Conservation (phyloP, 2,797 vertebrate genomes). For the Malacoraja senta region DNA sequence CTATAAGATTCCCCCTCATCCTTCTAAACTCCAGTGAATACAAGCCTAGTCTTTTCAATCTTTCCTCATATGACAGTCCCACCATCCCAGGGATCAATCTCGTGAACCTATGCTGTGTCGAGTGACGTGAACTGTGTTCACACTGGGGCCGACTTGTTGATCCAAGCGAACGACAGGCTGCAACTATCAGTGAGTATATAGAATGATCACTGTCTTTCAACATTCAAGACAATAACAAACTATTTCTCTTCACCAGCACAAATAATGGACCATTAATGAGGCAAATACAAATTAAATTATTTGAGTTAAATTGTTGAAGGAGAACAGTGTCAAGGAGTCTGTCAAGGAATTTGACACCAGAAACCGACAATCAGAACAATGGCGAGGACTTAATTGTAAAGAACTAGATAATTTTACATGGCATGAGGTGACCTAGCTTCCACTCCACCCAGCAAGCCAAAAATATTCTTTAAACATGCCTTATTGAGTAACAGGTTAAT, state of each 20-base stretch:
- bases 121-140: too few species aligned
- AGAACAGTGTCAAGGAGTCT: background rate
- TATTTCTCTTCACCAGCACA: background rate
- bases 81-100: too few species aligned
- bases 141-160: too few species aligned
- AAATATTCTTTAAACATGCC: background rate
- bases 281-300: background rate
- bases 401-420: background rate
- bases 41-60: too few species aligned
- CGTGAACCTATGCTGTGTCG: too few species aligned
- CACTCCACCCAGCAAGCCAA: background rate
- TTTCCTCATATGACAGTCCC: too few species aligned
- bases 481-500: background rate
- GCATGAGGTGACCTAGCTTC: background rate
- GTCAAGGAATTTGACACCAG: background rate
- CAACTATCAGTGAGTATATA: too few species aligned
- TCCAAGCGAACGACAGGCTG: too few species aligned
- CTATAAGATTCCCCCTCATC: too few species aligned
- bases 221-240: background rate
- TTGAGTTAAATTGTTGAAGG: background rate
- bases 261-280: background rate
- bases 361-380: background rate
- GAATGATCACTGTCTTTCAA: background rate
- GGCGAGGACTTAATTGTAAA: background rate
- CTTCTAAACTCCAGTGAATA: too few species aligned